A percentile compares a stretch with the other conserved stretches of the same genome.
Evolutionary conservation across 2,113 vertebrate genomes (phyloP).

Genomic region (Syrmaticus mikado): DNA sequence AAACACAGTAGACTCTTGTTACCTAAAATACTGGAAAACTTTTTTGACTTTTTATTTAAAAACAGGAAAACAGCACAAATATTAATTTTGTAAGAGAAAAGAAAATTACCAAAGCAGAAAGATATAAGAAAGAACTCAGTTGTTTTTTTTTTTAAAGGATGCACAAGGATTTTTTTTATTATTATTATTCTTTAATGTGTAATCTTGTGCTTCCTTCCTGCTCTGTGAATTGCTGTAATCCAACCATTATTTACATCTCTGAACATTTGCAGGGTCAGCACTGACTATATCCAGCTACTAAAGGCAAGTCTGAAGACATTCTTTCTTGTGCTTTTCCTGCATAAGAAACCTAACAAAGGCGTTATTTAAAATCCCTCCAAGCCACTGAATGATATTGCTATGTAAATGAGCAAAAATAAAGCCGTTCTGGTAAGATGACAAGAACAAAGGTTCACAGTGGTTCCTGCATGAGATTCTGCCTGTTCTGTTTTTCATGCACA

Average conservation of each 20-base stretch:
- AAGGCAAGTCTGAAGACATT: constrained; percentile 44
- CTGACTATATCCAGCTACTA: constrained; percentile 54
- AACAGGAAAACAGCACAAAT: no score
- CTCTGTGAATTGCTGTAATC: constrained; percentile 53
- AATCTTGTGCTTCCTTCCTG: constrained; percentile 46
- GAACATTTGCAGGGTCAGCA: constrained; percentile 66
- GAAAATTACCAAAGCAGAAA: background rate
- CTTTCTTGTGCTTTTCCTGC: constrained; percentile 48
- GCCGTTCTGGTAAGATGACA: background rate
- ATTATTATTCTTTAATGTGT: background rate
- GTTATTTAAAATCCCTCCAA: constrained; percentile 56
- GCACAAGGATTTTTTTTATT: background rate
- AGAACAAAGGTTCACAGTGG: background rate
- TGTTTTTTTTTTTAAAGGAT: background rate
- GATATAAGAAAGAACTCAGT: background rate
- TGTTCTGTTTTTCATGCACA: background rate
- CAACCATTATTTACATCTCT: constrained; percentile 48
- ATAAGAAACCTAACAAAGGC: constrained; percentile 42
- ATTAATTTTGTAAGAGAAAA: background rate
- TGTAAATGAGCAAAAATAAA: constrained; percentile 7
- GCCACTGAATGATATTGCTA: background rate
- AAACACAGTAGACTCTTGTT: background rate
- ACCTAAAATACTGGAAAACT: background rate
- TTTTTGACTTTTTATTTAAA: background rate
- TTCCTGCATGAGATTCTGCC: background rate